Conservation (phyloP, 2,888 invertebrate species). For the Siphonodentalium dalli region DNA sequence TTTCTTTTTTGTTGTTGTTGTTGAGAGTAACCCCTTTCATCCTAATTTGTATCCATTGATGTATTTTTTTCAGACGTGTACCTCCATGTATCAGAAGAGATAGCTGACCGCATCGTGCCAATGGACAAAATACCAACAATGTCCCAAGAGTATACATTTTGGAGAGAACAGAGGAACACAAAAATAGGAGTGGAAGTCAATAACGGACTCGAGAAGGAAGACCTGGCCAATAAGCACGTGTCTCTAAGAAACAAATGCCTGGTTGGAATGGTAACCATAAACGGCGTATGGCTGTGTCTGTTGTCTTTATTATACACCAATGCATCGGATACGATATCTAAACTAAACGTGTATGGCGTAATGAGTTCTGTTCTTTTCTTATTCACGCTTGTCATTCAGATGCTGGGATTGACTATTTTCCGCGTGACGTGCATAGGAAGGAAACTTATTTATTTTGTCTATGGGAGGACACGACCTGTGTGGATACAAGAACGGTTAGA, state of each 20-base stretch:
- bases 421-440: conserved; percentile 32
- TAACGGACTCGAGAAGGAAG: conserved; percentile 31
- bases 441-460: conserved; percentile 28
- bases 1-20: too few relatives aligned
- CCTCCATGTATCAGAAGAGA: too few relatives aligned
- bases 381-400: conserved; percentile 38
- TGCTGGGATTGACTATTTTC: conserved; percentile 38
- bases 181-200: conserved; percentile 37
- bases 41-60: too few relatives aligned
- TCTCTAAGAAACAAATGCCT: conserved; percentile 35
- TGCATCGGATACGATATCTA: conserved; percentile 35
- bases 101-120: too few relatives aligned
- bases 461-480: conserved; percentile 29
- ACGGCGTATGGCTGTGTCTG: conserved; percentile 37
- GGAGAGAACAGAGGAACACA: conserved; percentile 29
- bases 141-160: conserved; percentile 41
- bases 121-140: too few relatives aligned
- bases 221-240: conserved; percentile 29
- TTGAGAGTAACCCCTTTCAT: too few relatives aligned
- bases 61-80: too few relatives aligned
- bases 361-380: conserved; percentile 44
- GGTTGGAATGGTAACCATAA: conserved; percentile 29
- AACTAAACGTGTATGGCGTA: conserved; percentile 42
- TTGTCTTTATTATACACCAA: too few relatives aligned
- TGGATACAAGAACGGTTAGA: too few relatives aligned